Evolutionary conservation across 2,888 invertebrate species (phyloP).

Genomic region (Ormyrus rosae): DNA sequence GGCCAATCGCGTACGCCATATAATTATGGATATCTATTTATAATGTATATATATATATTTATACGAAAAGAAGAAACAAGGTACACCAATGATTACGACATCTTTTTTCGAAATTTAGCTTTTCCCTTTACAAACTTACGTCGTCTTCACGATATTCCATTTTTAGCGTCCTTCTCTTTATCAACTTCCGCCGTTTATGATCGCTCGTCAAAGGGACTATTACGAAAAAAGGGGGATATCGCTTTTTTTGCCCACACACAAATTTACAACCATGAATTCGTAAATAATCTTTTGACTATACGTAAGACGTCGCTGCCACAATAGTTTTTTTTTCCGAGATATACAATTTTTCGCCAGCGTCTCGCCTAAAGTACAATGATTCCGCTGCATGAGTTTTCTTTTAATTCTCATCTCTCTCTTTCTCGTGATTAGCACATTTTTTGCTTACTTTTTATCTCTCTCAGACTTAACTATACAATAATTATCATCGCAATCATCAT

Average conservation of each 20-base stretch:
- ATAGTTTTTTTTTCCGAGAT: conserved; percentile 60
- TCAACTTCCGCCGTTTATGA: conserved; percentile 46
- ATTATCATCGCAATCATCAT: conserved; percentile 67
- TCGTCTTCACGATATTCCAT: conserved; percentile 49
- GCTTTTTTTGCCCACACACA: conserved; percentile 70
- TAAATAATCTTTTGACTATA: conserved; percentile 65
- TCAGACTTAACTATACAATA: conserved; percentile 72
- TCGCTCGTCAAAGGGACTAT: conserved; percentile 40
- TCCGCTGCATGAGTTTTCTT: conserved; percentile 39
- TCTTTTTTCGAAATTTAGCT: conserved; percentile 59
- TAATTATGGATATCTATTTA: conserved; percentile 56
- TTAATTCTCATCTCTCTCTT: conserved; percentile 25
- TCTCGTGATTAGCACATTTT: conserved; percentile 63
- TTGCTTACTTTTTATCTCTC: conserved; percentile 64
- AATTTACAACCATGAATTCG: conserved; percentile 70
- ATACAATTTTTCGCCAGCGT: conserved; percentile 61
- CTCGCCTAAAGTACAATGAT: conserved; percentile 55
- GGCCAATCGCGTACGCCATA: conserved; percentile 37
- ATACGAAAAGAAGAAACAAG: conserved; percentile 66
- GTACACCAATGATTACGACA: conserved; percentile 61
- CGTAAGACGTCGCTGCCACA: conserved; percentile 58
- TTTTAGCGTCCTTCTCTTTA: conserved; percentile 61
- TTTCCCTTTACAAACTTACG: conserved; percentile 56
- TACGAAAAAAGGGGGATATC: conserved; percentile 60
- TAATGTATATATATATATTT: conserved; percentile 57